These are phyloP conservation scores for Athalia cordata DNA, from an alignment of 2,888 invertebrate species.

Conservation along the genomic window DNA sequence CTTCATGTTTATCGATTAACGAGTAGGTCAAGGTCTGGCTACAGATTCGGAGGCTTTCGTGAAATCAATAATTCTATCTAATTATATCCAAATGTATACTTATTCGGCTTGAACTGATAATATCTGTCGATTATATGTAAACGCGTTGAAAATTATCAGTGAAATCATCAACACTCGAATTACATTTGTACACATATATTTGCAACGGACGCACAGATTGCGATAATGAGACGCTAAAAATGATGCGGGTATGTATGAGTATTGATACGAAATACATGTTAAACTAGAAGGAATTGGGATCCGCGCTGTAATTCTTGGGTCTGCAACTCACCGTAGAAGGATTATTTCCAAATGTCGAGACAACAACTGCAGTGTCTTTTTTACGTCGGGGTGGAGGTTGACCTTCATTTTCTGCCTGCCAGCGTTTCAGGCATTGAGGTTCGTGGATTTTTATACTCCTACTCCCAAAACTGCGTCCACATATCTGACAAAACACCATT, in stretches of 20 bases:
- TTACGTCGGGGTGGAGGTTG: slow-evolving; percentile 74
- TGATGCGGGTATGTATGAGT: too few relatives aligned
- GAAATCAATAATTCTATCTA: too few relatives aligned
- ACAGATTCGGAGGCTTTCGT: too few relatives aligned
- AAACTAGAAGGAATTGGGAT: slow-evolving; percentile 4
- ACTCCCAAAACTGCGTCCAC: slow-evolving; percentile 80
- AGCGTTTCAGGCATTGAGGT: slow-evolving; percentile 81
- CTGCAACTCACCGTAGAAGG: slow-evolving; percentile 39
- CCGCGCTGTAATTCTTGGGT: neutral
- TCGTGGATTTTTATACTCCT: slow-evolving; percentile 81
- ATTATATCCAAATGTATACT: too few relatives aligned
- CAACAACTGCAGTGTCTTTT: slow-evolving; percentile 71
- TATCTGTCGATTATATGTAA: too few relatives aligned
- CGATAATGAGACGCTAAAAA: neutral
- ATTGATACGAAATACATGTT: too few relatives aligned
- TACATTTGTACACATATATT: neutral
- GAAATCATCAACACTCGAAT: neutral
- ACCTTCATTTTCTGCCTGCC: slow-evolving; percentile 78
- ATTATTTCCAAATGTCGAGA: slow-evolving; percentile 62
- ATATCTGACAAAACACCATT: slow-evolving; percentile 78
- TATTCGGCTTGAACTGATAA: too few relatives aligned
- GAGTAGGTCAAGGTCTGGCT: too few relatives aligned
- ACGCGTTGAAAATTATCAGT: neutral
- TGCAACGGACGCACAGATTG: neutral
- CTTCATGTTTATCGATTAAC: too few relatives aligned